Percentiles rank a stretch among this genome's conserved stretches.
phyloP scores from a whole-genome alignment of 2,797 vertebrate species.

The Geotrypetes seraphini region DNA sequence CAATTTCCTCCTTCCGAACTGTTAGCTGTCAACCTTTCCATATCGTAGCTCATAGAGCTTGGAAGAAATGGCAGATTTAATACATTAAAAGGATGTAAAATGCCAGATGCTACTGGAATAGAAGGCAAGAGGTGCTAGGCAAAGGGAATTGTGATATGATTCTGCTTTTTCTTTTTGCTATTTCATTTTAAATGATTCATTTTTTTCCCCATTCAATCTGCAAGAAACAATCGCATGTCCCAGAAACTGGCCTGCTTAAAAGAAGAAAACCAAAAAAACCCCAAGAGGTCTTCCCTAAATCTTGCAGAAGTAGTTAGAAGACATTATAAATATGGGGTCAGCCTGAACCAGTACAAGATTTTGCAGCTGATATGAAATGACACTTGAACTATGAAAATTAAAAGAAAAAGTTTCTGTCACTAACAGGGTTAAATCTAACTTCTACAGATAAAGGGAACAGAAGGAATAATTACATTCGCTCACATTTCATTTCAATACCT shows the following conservation, averaged over 20 bases:
- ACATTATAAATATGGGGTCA: too few species aligned
- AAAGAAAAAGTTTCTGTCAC: too few species aligned
- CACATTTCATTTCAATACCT: neutral
- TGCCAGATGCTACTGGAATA: neutral
- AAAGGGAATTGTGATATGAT: neutral
- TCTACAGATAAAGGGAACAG: constrained; percentile 5
- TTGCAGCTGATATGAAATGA: too few species aligned
- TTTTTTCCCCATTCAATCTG: too few species aligned
- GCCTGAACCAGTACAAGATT: too few species aligned
- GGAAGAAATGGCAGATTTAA: constrained; percentile 2
- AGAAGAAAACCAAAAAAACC: too few species aligned
- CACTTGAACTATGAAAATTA: too few species aligned
- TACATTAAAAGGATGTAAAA: neutral
- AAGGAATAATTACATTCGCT: constrained; percentile 2
- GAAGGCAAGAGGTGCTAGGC: neutral
- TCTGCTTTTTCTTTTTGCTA: neutral
- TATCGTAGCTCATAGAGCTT: neutral
- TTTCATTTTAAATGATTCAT: too few species aligned
- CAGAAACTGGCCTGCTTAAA: too few species aligned
- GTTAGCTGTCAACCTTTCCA: constrained; percentile 3
- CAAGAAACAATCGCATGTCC: too few species aligned
- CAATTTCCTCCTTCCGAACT: constrained; percentile 13
- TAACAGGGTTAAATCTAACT: neutral
- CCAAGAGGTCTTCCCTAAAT: too few species aligned
- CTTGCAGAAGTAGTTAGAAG: too few species aligned